Evolutionary conservation across 2,797 vertebrate genomes (phyloP).

Genomic region (Esox masquinongy): DNA sequence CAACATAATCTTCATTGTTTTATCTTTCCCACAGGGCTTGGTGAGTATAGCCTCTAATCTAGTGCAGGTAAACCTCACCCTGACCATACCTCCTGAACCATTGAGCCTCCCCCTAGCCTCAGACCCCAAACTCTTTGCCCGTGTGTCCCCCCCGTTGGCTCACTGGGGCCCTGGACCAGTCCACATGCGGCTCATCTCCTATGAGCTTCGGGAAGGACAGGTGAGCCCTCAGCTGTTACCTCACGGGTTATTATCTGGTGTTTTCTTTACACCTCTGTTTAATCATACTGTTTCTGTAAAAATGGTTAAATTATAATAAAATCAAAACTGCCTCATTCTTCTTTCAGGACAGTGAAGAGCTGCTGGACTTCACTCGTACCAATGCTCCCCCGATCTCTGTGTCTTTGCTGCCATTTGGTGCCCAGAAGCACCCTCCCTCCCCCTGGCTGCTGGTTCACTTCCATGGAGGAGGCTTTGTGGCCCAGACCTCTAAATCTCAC

Average conservation of each 20-base stretch:
- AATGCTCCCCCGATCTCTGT: slow-evolving; percentile 67
- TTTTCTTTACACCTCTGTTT: neutral
- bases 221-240: slow-evolving; percentile 43
- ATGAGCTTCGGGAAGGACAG: slow-evolving; percentile 74
- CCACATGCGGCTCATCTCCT: slow-evolving; percentile 74
- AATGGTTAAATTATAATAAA: neutral
- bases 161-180: slow-evolving; percentile 77
- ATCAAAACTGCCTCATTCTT: neutral
- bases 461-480: slow-evolving; percentile 80
- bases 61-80: slow-evolving; percentile 72
- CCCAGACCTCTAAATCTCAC: slow-evolving; percentile 79
- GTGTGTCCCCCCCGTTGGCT: slow-evolving; percentile 71
- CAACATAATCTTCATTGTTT: neutral
- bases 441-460: slow-evolving; percentile 77
- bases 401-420: slow-evolving; percentile 66
- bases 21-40: slow-evolving; percentile 62
- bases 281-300: neutral
- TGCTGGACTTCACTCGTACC: slow-evolving; percentile 64
- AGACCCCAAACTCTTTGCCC: slow-evolving; percentile 62
- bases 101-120: slow-evolving; percentile 71
- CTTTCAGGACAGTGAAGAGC: slow-evolving; percentile 82
- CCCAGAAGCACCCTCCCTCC: slow-evolving; percentile 67
- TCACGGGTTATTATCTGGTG: neutral
- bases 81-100: slow-evolving; percentile 66
- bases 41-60: slow-evolving; percentile 65